Percentiles rank a stretch among this genome's conserved stretches.
phyloP scores from a whole-genome alignment of 1,140 invertebrate genomes.

The Anoplolepis gracilipes region DNA sequence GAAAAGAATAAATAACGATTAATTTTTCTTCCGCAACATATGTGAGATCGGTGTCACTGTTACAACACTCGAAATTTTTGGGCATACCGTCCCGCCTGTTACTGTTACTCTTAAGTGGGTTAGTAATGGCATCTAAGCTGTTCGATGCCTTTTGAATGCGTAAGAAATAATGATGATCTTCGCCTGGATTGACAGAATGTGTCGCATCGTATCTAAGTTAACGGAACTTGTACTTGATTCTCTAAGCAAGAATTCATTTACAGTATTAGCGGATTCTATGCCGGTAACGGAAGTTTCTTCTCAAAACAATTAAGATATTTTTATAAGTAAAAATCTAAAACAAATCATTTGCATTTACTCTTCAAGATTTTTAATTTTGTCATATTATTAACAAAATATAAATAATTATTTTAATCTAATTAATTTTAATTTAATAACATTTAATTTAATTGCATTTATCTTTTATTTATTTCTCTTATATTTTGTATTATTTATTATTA shows the following conservation, averaged over 20 bases:
- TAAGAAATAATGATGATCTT: slow-evolving; percentile 44
- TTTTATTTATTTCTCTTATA: not conserved
- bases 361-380: slow-evolving; percentile 9
- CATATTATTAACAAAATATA: no score
- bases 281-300: slow-evolving; percentile 30
- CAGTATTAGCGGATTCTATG: slow-evolving; percentile 28
- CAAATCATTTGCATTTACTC: not conserved
- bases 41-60: not conserved
- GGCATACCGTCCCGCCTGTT: not conserved
- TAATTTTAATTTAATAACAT: no score
- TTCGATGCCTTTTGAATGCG: not conserved
- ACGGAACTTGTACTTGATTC: slow-evolving; percentile 24
- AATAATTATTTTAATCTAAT: no score
- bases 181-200: not conserved
- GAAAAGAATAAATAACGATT: not conserved
- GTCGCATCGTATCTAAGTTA: not conserved
- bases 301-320: slow-evolving; percentile 2
- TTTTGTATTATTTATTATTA: not conserved
- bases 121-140: not conserved
- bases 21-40: not conserved
- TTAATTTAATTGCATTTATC: slow-evolving; percentile 1
- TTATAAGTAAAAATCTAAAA: not conserved
- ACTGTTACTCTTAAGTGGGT: slow-evolving; percentile 66
- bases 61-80: slow-evolving; percentile 53
- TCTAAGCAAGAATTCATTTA: slow-evolving; percentile 6